Conservation (phyloP, 2,113 vertebrate genomes). For the Craseonycteris thonglongyai region DNA sequence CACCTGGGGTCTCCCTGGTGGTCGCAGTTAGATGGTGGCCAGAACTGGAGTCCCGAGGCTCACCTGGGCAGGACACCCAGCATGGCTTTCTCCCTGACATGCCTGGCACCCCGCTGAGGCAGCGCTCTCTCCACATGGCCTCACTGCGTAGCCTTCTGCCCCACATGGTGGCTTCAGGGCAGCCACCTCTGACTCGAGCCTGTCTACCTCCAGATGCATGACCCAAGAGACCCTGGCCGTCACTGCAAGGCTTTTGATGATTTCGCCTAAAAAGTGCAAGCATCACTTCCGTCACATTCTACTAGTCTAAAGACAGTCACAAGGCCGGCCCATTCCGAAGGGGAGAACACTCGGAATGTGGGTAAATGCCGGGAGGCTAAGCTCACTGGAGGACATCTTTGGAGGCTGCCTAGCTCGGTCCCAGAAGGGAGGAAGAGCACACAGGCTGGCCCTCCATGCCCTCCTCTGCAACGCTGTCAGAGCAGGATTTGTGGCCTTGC, state of each 20-base stretch:
- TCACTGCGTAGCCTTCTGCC: not conserved
- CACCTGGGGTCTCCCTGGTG: not conserved
- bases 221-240: not conserved
- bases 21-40: not conserved
- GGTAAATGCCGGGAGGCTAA: not conserved
- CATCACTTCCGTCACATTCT: not conserved
- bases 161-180: fast-evolving
- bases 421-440: not conserved
- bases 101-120: not conserved
- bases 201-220: not conserved
- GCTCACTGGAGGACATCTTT: not conserved
- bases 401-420: not conserved
- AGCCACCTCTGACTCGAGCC: not conserved
- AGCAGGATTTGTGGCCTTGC: not conserved
- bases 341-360: not conserved
- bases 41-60: not conserved
- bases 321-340: not conserved
- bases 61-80: not conserved
- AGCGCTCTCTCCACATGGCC: not conserved
- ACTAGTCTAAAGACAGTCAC: not conserved
- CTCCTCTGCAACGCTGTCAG: not conserved
- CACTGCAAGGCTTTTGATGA: not conserved
- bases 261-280: not conserved
- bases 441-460: not conserved
- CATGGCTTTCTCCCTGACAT: not conserved